Percentiles rank a stretch among this genome's conserved stretches.
Evolutionary conservation across 2,888 invertebrate species (phyloP).

Genomic region (Troides aeacus): DNA sequence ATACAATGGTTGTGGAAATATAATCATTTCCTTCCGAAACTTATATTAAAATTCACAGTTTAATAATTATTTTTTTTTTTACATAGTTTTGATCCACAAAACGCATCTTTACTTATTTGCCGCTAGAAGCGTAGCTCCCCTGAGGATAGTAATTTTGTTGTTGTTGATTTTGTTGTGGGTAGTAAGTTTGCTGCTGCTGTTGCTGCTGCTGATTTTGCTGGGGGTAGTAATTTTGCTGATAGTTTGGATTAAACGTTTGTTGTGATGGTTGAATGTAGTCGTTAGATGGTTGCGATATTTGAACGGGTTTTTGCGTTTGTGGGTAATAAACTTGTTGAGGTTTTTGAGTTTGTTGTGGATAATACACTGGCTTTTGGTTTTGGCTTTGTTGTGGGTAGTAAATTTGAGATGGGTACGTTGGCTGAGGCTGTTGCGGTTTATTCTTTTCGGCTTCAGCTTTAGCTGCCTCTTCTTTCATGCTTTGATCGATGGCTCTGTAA

Average conservation of each 20-base stretch:
- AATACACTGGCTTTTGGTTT: conserved; percentile 28
- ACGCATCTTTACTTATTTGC: conserved; percentile 26
- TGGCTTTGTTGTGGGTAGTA: conserved; percentile 38
- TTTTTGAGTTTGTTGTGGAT: conserved; percentile 33
- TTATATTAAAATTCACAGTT: background rate
- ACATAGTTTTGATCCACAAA: background rate
- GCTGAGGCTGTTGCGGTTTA: conserved; percentile 43
- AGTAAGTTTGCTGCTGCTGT: conserved; percentile 27
- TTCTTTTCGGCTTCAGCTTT: conserved; percentile 55
- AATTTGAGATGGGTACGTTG: conserved; percentile 36
- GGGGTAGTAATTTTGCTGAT: conserved; percentile 30
- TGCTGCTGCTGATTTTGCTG: conserved; percentile 20
- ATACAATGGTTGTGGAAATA: background rate
- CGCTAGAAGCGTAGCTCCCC: conserved; percentile 20
- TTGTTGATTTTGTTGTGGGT: conserved; percentile 29
- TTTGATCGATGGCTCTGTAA: conserved; percentile 58
- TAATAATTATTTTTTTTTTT: background rate
- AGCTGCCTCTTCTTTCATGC: conserved; percentile 55
- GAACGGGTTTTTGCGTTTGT: conserved; percentile 27
- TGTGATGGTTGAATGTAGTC: conserved; percentile 18
- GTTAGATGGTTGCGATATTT: conserved; percentile 22
- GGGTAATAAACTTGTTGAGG: conserved; percentile 33
- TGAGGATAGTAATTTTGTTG: conserved; percentile 26
- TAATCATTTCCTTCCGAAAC: background rate
- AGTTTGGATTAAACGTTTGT: conserved; percentile 24